phyloP scores from a whole-genome alignment of 2,113 vertebrate species.

The Ivindomyrus marchei region DNA sequence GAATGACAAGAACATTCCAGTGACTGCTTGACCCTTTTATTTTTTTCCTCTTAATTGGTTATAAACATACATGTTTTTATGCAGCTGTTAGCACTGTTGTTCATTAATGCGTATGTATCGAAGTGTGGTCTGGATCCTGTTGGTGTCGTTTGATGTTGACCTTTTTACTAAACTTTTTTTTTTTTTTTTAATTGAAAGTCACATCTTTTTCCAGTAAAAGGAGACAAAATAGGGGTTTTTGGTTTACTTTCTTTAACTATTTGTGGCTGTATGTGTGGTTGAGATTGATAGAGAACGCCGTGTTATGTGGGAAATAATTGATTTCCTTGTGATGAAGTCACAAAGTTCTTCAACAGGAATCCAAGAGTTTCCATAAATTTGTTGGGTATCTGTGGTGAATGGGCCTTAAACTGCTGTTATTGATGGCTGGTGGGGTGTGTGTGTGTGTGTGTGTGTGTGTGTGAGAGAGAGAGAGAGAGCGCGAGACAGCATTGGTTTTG shows the following conservation, averaged over 20 bases:
- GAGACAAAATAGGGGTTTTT: neutral
- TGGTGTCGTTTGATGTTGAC: neutral
- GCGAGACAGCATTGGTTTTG: neutral
- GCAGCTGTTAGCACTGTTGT: neutral
- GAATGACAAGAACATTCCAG: neutral
- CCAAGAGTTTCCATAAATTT: neutral
- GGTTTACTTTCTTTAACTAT: neutral
- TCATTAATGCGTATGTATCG: neutral
- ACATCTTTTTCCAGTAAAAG: neutral
- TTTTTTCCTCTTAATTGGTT: neutral
- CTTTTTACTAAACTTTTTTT: constrained; percentile 11
- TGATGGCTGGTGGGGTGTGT: neutral
- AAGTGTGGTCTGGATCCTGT: neutral
- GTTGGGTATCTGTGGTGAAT: neutral
- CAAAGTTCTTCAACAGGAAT: constrained; percentile 5
- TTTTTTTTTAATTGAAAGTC: neutral
- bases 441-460: neutral
- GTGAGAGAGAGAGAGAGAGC: neutral
- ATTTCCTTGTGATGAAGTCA: neutral
- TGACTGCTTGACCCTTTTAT: neutral
- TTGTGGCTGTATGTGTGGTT: neutral
- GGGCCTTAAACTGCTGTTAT: neutral
- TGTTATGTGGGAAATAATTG: neutral
- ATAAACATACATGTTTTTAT: constrained; percentile 7
- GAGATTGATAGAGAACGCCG: neutral